A percentile compares a stretch with the other conserved stretches of the same genome.
Conservation (phyloP, 2,888 invertebrate species). For the Pachycephus smyrnensis region DNA sequence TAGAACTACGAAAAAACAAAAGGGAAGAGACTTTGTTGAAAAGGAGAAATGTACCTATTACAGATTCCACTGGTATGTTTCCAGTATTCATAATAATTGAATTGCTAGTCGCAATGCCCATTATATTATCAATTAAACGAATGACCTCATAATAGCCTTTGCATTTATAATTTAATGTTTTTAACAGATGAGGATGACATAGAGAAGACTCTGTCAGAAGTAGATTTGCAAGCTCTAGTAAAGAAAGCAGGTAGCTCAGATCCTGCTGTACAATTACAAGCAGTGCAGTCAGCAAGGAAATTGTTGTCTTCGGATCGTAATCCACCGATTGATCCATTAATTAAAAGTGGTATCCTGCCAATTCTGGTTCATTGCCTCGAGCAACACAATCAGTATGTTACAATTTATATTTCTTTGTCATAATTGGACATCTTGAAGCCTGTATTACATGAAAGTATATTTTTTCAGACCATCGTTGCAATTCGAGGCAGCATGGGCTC, state of each 20-base stretch:
- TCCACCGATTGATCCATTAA: slow-evolving; percentile 97
- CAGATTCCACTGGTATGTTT: slow-evolving; percentile 79
- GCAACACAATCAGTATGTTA: slow-evolving; percentile 77
- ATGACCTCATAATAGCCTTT: not conserved
- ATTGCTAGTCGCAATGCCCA: slow-evolving; percentile 1
- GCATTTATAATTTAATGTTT: not conserved
- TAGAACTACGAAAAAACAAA: slow-evolving; percentile 97
- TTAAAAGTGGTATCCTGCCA: slow-evolving; percentile 93
- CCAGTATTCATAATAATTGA: slow-evolving; percentile 7
- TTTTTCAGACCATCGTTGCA: slow-evolving; percentile 83
- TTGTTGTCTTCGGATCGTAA: slow-evolving; percentile 96
- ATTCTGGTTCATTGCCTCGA: slow-evolving; percentile 92
- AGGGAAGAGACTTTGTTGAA: slow-evolving; percentile 97
- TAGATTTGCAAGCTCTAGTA: slow-evolving; percentile 86
- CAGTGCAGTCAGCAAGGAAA: slow-evolving; percentile 96
- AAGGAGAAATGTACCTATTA: slow-evolving; percentile 92
- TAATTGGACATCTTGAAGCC: slow-evolving; percentile 9
- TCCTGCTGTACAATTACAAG: slow-evolving; percentile 85
- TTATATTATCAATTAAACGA: not conserved
- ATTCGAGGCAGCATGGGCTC: slow-evolving; percentile 98
- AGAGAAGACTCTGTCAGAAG: slow-evolving; percentile 76
- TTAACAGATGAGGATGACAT: slow-evolving; percentile 80
- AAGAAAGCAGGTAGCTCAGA: slow-evolving; percentile 85
- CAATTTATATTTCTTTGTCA: slow-evolving; percentile 12
- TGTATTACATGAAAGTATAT: not conserved